Evolutionary conservation across 1,140 invertebrate species (phyloP).

Genomic region (Drosophila trapezifrons): DNA sequence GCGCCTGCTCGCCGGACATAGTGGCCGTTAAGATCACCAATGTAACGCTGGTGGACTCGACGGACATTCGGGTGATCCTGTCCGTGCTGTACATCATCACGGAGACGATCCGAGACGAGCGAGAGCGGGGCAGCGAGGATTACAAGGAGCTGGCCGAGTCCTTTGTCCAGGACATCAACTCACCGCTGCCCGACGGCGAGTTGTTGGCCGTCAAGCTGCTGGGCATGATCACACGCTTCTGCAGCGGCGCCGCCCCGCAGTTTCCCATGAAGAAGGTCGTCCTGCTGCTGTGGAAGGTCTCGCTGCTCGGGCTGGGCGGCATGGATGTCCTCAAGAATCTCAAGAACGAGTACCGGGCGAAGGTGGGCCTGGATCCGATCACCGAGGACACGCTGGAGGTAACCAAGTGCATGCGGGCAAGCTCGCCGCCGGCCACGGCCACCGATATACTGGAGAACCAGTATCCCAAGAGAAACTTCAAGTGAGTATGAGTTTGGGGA

Average conservation of each 20-base stretch:
- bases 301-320: constrained; percentile 95
- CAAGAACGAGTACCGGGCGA: constrained; percentile 90
- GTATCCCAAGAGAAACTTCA: constrained; percentile 90
- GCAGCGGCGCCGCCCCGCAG: constrained; percentile 96
- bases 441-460: constrained; percentile 95
- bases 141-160: constrained; percentile 89
- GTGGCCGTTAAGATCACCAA: constrained; percentile 92
- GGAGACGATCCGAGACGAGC: constrained; percentile 93
- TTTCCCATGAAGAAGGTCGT: constrained; percentile 99
- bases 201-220: constrained; percentile 94
- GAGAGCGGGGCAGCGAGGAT: constrained; percentile 87
- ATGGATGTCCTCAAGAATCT: constrained; percentile 91
- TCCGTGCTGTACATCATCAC: constrained; percentile 97
- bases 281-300: constrained; percentile 97
- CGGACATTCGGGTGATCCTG: constrained; percentile 95
- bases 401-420: constrained; percentile 95
- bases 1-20: constrained; percentile 88
- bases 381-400: constrained; percentile 97
- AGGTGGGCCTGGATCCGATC: constrained; percentile 89
- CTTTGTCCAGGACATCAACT: constrained; percentile 93
- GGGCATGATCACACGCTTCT: constrained; percentile 97
- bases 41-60: constrained; percentile 95
- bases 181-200: constrained; percentile 91
- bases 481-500: constrained; percentile 56
- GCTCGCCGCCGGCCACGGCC: constrained; percentile 96